Evolutionary conservation across 2,113 vertebrate species (phyloP), one percentile per base, ranked within the genome.

Genomic region (Tyrannus savana): DNA sequence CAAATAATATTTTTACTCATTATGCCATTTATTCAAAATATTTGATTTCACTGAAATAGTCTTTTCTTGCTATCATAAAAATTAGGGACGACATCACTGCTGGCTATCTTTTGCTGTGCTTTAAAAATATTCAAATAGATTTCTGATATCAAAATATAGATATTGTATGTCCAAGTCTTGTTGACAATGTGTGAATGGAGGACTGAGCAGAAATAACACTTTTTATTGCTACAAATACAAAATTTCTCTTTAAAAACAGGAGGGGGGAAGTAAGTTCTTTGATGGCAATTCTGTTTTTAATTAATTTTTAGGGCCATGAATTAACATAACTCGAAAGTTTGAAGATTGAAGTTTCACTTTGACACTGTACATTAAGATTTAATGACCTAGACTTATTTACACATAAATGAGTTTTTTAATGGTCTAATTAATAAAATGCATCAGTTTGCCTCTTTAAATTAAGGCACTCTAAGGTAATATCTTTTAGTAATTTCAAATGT

Each of bases 391-490:
- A 75, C 96, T 97, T 98, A 97, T 98, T 98, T 98, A 98, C 96
- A 97, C 96, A 94, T 96, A 97, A 97, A 98, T 97, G 92, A 97
- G 94, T 17, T 97, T 98, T 97, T 94, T 95, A 97, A 97, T 96
- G 69, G 94, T 91, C 95, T 97, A 97, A 98, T 98, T 97, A 98
- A 93, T 89, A 95, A 96, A 97, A 97, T 95, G 81, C 80, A 95
- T 96, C 97, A 93, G 89, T 97, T 97, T 97, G 60, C 66, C 90
- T 97, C 96, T 96, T 96, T 95, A 96, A 97, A 96, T 28, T 78
- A 83, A 94, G 52, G 44, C 37, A 90, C 89, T 96, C 86, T 37
- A 74, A 94, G 96, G 96, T 90, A 95, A 85, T 68, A 90, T 68
- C 82, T 97, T 95, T 91, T 87, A 87, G 72, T 75, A 86, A 94